Evolutionary conservation across 2,888 invertebrate species (phyloP).

Genomic region (Eupithecia inturbata): DNA sequence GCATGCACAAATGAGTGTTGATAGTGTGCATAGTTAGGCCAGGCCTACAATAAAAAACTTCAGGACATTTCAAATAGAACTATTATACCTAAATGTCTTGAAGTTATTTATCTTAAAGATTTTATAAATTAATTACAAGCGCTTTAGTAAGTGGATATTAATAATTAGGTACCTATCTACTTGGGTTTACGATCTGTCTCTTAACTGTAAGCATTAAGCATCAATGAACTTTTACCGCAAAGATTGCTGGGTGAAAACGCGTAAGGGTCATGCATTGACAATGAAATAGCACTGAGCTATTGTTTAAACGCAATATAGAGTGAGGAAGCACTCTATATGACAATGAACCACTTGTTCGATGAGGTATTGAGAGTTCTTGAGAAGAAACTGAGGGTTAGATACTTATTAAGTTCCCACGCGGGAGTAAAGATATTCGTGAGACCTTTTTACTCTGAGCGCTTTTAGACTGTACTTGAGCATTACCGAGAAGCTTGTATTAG

Average conservation of each 20-base stretch:
- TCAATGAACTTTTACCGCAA: constrained; percentile 19
- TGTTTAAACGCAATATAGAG: constrained; percentile 32
- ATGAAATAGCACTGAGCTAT: constrained; percentile 21
- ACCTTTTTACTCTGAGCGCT: constrained; percentile 5
- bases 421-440: constrained; percentile 6
- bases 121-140: background rate
- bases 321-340: constrained; percentile 32
- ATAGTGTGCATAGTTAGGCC: background rate
- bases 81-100: background rate
- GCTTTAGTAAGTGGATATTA: background rate
- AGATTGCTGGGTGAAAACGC: constrained; percentile 25
- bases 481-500: constrained; percentile 8
- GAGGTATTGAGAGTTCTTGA: constrained; percentile 34
- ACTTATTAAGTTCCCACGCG: constrained; percentile 28
- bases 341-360: constrained; percentile 36
- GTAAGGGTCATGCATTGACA: constrained; percentile 22
- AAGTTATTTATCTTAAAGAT: background rate
- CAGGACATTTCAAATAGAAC: background rate
- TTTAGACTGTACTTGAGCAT: background rate
- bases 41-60: background rate
- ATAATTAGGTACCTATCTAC: background rate
- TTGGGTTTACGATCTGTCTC: background rate
- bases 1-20: constrained; percentile 28
- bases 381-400: constrained; percentile 18
- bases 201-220: background rate